phyloP scores from a whole-genome alignment of 2,113 vertebrate species.

The Machaerirhynchus nigripectus region DNA sequence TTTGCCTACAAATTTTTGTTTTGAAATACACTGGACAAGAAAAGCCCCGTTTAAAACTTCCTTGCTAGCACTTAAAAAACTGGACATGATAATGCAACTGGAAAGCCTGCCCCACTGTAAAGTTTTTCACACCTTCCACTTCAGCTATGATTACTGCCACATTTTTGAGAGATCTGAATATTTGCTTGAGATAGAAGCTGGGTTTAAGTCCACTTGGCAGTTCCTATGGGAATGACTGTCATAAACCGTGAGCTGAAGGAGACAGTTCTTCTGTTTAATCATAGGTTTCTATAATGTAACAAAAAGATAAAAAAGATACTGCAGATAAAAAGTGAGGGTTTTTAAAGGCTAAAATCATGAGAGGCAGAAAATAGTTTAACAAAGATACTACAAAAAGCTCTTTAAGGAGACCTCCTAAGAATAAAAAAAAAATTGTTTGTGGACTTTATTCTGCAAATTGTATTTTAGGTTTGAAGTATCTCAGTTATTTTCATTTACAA shows the following conservation, averaged over 20 bases:
- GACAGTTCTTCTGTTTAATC: not conserved
- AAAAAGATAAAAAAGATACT: not conserved
- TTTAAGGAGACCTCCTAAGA: not conserved
- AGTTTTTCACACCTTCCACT: not conserved
- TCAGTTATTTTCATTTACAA: not conserved
- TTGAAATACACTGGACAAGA: not conserved
- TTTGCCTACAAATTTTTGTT: not conserved
- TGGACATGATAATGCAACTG: not conserved
- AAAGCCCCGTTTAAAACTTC: not conserved
- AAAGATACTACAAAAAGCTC: not conserved
- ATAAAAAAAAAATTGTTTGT: not conserved
- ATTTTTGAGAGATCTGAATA: not conserved
- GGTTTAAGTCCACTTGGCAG: not conserved
- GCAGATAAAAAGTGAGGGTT: not conserved
- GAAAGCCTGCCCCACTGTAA: not conserved
- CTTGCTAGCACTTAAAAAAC: not conserved
- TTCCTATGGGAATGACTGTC: not conserved
- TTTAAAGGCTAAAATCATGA: not conserved
- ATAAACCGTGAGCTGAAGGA: not conserved
- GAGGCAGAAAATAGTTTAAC: not conserved
- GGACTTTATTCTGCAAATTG: not conserved
- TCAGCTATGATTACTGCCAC: not conserved
- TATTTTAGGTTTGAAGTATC: not conserved
- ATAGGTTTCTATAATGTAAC: not conserved
- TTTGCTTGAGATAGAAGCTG: not conserved